These are phyloP conservation scores for Aegotheles bennettii DNA, from an alignment of 2,113 vertebrate genomes.

Conservation along the genomic window DNA sequence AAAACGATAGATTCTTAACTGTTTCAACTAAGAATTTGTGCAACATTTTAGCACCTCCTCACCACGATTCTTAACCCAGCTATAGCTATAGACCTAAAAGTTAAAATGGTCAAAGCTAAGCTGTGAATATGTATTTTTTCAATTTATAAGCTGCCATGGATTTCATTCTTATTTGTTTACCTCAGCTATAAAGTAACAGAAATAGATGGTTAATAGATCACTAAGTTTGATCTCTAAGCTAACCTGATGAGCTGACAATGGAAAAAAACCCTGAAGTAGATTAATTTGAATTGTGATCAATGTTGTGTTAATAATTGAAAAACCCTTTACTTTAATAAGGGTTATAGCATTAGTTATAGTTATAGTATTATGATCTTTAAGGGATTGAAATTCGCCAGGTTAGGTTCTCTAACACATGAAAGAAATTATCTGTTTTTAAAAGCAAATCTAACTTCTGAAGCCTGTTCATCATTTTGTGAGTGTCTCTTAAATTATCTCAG, in stretches of 20 bases:
- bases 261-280: not conserved
- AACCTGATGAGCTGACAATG: not conserved
- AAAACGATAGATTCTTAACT: not conserved
- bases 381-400: not conserved
- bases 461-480: not conserved
- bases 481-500: not conserved
- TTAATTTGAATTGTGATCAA: not conserved
- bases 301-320: not conserved
- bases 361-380: not conserved
- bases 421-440: not conserved
- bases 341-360: too few relatives aligned
- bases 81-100: not conserved
- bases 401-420: not conserved
- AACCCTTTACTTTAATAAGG: not conserved
- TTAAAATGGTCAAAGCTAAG: not conserved
- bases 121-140: not conserved
- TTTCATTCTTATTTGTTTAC: not conserved
- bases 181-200: not conserved
- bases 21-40: not conserved
- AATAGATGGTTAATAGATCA: not conserved
- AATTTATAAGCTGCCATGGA: not conserved
- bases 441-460: not conserved
- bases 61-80: not conserved
- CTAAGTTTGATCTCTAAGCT: not conserved
- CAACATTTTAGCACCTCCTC: not conserved